Conservation (phyloP, 2,888 invertebrate genomes). For the Acleris emargana region DNA sequence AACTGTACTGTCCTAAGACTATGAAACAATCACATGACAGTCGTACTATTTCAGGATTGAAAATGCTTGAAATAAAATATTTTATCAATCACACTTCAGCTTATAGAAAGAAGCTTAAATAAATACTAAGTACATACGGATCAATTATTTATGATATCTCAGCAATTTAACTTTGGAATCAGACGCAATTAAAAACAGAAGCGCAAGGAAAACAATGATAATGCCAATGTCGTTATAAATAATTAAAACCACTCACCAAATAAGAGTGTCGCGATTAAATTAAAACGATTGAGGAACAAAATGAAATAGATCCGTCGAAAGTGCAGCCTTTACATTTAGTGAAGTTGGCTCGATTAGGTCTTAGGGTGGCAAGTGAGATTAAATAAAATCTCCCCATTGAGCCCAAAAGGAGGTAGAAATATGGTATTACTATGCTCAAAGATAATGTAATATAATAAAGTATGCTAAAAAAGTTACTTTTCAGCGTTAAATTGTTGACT, state of each 20-base stretch:
- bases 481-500: neutral
- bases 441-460: neutral
- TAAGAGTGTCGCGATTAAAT: constrained; percentile 43
- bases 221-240: constrained; percentile 27
- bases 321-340: constrained; percentile 76
- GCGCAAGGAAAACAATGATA: constrained; percentile 28
- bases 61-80: neutral
- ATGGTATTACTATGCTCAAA: neutral
- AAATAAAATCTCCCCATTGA: constrained; percentile 41
- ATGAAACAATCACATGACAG: too few relatives aligned
- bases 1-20: too few relatives aligned
- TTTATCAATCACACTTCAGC: too few relatives aligned
- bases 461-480: neutral
- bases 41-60: neutral
- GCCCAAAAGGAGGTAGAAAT: neutral
- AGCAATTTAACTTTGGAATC: constrained; percentile 2
- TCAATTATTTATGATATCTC: neutral
- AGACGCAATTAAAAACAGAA: constrained; percentile 10
- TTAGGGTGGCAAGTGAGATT: constrained; percentile 47
- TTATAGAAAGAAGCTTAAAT: too few relatives aligned
- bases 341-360: constrained; percentile 55
- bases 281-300: constrained; percentile 33
- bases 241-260: constrained; percentile 54
- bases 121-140: neutral
- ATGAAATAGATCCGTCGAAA: constrained; percentile 61